Evolutionary conservation across 1,140 invertebrate genomes (phyloP).

Genomic region (Neodiprion fabricii): DNA sequence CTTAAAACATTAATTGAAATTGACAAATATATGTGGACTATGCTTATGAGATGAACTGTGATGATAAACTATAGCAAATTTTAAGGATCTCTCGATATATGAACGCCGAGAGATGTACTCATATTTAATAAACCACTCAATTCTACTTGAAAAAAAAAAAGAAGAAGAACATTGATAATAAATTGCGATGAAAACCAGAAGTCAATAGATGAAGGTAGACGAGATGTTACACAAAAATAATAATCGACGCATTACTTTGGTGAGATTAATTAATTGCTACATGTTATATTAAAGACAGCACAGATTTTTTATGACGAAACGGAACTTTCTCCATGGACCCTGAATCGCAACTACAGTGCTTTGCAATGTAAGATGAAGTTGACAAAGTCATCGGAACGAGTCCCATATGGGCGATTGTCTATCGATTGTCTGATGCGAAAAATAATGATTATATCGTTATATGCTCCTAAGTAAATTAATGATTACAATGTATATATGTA

Average conservation of each 20-base stretch:
- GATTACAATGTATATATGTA: neutral
- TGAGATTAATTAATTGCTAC: neutral
- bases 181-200: no score
- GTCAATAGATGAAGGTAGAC: neutral
- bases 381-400: neutral
- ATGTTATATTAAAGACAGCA: neutral
- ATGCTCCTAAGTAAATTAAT: neutral
- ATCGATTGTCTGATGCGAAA: conserved; percentile 13
- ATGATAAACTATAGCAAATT: no score
- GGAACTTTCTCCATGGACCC: neutral
- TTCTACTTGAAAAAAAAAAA: no score
- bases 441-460: neutral
- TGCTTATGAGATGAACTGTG: no score
- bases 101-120: no score
- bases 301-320: neutral
- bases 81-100: no score
- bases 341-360: neutral
- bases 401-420: neutral
- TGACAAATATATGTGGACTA: no score
- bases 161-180: no score
- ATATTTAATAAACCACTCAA: no score
- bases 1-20: no score
- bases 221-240: neutral
- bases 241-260: neutral
- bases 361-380: neutral